These are phyloP conservation scores for Mormyrops boulengeri DNA, from an alignment of 2,797 vertebrate species.

Conservation along the genomic window DNA sequence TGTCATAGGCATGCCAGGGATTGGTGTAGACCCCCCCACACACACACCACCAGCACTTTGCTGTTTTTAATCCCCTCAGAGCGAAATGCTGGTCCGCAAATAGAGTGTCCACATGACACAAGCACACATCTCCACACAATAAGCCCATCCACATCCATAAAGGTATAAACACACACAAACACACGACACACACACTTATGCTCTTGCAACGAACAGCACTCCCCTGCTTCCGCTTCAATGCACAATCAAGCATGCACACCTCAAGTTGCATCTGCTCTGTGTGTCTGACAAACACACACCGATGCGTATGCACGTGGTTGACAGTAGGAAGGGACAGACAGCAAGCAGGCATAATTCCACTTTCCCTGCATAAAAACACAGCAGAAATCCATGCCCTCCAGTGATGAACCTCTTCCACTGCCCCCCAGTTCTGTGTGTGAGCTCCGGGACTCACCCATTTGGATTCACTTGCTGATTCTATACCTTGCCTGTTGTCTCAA, in stretches of 20 bases:
- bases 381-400: slow-evolving; percentile 2
- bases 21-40: slow-evolving; percentile 27
- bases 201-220: neutral
- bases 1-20: slow-evolving; percentile 32
- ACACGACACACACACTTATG: neutral
- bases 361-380: neutral
- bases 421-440: neutral
- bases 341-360: neutral
- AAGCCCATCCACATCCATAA: neutral
- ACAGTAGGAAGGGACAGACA: neutral
- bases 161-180: neutral
- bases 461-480: slow-evolving; percentile 7
- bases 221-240: neutral
- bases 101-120: slow-evolving; percentile 11
- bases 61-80: neutral
- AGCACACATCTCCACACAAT: neutral
- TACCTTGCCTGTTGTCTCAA: neutral
- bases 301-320: neutral
- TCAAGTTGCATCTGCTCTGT: neutral
- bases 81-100: neutral
- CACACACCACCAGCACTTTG: slow-evolving; percentile 23
- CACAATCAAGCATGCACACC: neutral
- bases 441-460: neutral
- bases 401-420: neutral
- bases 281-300: neutral